Percentiles rank a stretch among this genome's conserved stretches.
These are phyloP conservation scores for Priocnemis perturbator DNA, from an alignment of 2,888 invertebrate species.

Conservation along the genomic window DNA sequence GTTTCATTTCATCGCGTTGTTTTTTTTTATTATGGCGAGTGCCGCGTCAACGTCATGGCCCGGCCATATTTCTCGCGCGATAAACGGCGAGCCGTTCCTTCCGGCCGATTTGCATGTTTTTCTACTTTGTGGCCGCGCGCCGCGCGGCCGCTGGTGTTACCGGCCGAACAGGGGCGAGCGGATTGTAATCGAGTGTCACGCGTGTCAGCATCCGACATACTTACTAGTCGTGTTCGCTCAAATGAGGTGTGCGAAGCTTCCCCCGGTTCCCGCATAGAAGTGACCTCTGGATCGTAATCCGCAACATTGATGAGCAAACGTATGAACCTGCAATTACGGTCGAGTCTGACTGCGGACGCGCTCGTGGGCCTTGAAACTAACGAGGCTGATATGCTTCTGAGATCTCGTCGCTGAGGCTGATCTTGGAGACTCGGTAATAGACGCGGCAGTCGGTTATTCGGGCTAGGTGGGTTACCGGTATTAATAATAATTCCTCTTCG, in stretches of 20 bases:
- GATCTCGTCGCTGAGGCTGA: constrained; percentile 15
- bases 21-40: constrained; percentile 26
- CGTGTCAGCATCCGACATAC: constrained; percentile 4
- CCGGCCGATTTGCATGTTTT: constrained; percentile 15
- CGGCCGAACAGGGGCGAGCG: constrained; percentile 4
- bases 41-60: constrained; percentile 27
- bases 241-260: too few relatives aligned
- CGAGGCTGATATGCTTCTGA: constrained; percentile 53
- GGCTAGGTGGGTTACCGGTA: constrained; percentile 58
- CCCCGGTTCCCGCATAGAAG: too few relatives aligned
- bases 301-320: not conserved
- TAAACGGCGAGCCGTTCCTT: constrained; percentile 11
- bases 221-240: too few relatives aligned
- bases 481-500: constrained; percentile 67
- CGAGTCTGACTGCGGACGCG: not conserved
- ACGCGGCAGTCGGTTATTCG: constrained; percentile 57
- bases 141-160: not conserved
- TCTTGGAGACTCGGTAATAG: constrained; percentile 34
- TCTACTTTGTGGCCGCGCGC: not conserved
- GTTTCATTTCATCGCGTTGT: constrained; percentile 10
- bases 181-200: constrained; percentile 11
- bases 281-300: too few relatives aligned
- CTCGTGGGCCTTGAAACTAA: constrained; percentile 49
- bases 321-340: too few relatives aligned
- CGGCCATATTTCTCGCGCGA: constrained; percentile 25